Evolutionary conservation across 2,888 invertebrate species (phyloP), one percentile per base, ranked within the genome.

Genomic region (Melanotus villosus): DNA sequence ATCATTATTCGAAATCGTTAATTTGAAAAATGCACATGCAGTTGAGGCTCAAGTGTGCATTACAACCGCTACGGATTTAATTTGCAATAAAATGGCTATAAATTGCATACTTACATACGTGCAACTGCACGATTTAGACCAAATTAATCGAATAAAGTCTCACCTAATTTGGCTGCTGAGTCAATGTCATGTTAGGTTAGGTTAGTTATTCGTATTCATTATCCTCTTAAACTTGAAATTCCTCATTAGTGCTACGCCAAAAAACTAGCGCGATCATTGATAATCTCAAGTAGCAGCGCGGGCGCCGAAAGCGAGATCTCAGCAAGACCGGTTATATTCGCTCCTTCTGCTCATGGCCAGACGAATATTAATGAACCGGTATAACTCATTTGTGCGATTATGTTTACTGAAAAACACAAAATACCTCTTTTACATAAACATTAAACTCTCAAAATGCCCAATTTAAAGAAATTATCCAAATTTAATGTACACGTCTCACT

Each of bases 201-300:
- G 70, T 70, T 63, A 70, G 70, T 70, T 36, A 70, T 68, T 70
- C 59, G 63, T 65, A 69, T 69, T 65, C 69, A 65, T 69, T 69
- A 69, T 65, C 70, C 66, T 62, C 66, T 70, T 66, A 70, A 70
- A 70, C 70, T 66, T 70, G 71, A 68, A 68, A 65, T 65, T 72
- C 68, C 66, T 72, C 72, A 60, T 72, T 72, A 72, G 68, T 38
- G 66, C 63, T 58, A 59, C 56, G 64, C 72, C 65, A 66, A 72
- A 72, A 72, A 72, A 66, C 65, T 65, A 69, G 63, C 69, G 62
- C 58, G 69, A 70, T 72, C 72, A 69, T 72, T 72, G 72, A 72
- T 72, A 72, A 72, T 69, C 58, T 66, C 59, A 64, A 66, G 68
- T 68, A 68, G 69, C 73, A 66, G 52, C 58, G 57, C 47, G 54